A percentile compares a stretch with the other conserved stretches of the same genome.
phyloP scores from a whole-genome alignment of 2,888 invertebrate species.

The Ligdia adustata region DNA sequence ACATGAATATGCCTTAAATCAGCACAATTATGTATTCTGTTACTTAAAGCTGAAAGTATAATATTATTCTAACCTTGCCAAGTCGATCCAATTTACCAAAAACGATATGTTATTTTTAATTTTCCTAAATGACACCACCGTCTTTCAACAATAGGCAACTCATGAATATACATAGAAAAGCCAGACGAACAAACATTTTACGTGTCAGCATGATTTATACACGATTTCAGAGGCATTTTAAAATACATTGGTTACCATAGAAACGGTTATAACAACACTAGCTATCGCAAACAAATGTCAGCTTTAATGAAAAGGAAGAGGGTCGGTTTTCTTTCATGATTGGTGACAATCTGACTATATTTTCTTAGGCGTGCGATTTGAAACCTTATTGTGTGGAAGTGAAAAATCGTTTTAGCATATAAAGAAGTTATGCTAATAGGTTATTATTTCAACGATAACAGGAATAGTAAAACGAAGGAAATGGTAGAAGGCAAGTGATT shows the following conservation, averaged over 20 bases:
- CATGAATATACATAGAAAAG: slow-evolving; percentile 33
- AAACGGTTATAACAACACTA: slow-evolving; percentile 57
- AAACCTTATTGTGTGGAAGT: background rate
- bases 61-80: background rate
- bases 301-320: slow-evolving; percentile 5
- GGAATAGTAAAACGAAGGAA: slow-evolving; percentile 23
- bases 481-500: slow-evolving; percentile 17
- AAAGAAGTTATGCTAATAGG: slow-evolving; percentile 29
- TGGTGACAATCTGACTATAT: background rate
- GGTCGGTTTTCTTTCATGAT: background rate
- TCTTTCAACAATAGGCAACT: slow-evolving; percentile 19
- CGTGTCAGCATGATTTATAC: slow-evolving; percentile 35
- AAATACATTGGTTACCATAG: slow-evolving; percentile 49
- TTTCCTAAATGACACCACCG: slow-evolving; percentile 17
- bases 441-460: slow-evolving; percentile 27
- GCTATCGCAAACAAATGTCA: slow-evolving; percentile 20
- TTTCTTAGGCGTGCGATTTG: background rate
- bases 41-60: too few species aligned
- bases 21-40: too few species aligned
- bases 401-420: slow-evolving; percentile 16
- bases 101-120: slow-evolving; percentile 24
- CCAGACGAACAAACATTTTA: slow-evolving; percentile 39
- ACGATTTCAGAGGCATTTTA: slow-evolving; percentile 32
- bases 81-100: slow-evolving; percentile 1
- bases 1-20: too few species aligned